Conservation (phyloP, 2,888 invertebrate genomes). For the Cactoblastis cactorum region DNA sequence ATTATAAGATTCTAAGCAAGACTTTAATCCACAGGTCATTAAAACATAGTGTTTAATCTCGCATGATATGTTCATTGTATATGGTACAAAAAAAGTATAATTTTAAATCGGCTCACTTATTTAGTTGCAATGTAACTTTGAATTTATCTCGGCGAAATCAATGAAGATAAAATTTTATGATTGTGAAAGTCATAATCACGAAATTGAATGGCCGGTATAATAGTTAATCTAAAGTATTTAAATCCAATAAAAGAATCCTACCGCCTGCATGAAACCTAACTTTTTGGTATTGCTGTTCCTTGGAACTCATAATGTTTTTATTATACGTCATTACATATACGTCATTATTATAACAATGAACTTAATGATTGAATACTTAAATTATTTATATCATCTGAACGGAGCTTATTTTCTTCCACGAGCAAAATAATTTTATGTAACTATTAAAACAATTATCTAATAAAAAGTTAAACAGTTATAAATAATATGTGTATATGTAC, state of each 20-base stretch:
- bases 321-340: too few species aligned
- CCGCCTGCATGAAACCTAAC: conserved; percentile 4
- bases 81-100: conserved; percentile 12
- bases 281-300: conserved; percentile 6
- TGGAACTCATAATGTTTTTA: background rate
- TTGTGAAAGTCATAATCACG: conserved; percentile 33
- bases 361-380: background rate
- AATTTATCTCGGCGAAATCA: conserved; percentile 31
- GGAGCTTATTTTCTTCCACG: too few species aligned
- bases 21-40: too few species aligned
- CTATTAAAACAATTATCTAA: too few species aligned
- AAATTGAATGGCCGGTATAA: conserved; percentile 10
- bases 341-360: background rate
- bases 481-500: too few species aligned
- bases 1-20: too few species aligned
- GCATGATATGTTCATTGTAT: too few species aligned
- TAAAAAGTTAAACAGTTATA: too few species aligned
- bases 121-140: conserved; percentile 44
- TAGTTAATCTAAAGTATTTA: conserved; percentile 13
- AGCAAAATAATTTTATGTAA: too few species aligned
- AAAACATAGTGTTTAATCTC: too few species aligned
- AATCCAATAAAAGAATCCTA: conserved; percentile 14
- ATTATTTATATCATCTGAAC: too few species aligned
- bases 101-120: conserved; percentile 17
- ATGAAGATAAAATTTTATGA: conserved; percentile 44